Evolutionary conservation across 2,113 vertebrate species (phyloP).

Genomic region (Ploceus nigricollis): DNA sequence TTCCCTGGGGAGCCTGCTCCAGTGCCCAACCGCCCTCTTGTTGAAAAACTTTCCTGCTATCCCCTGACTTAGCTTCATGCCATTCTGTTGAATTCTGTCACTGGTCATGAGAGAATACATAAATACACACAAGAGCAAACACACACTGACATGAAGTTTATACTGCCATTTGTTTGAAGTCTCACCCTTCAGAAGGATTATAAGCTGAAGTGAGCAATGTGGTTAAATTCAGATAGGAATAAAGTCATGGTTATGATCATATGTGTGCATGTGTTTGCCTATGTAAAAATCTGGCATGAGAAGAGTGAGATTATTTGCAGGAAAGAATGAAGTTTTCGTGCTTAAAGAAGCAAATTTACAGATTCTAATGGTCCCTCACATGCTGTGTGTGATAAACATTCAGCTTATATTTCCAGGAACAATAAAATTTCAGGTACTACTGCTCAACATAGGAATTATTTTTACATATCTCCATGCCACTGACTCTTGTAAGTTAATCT

Average conservation of each 20-base stretch:
- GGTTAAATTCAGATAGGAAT: neutral
- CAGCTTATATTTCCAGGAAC: constrained; percentile 55
- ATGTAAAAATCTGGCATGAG: neutral
- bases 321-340: constrained; percentile 19
- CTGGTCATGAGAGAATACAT: neutral
- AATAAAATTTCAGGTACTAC: constrained; percentile 41
- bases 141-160: neutral
- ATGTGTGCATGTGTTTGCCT: neutral
- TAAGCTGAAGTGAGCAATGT: neutral
- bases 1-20: neutral
- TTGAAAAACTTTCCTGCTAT: neutral
- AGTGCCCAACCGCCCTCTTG: neutral
- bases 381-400: neutral
- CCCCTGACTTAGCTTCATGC: neutral
- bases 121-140: neutral
- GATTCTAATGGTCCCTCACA: neutral
- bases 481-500: constrained; percentile 75
- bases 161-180: neutral
- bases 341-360: neutral
- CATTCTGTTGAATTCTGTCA: neutral
- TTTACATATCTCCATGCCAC: constrained; percentile 63
- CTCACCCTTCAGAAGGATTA: neutral
- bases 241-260: fast-evolving
- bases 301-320: neutral
- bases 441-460: constrained; percentile 49